Percentiles rank a stretch among this genome's conserved stretches.
phyloP scores from a whole-genome alignment of 2,888 invertebrate species.

The Pandemis cinnamomeana region DNA sequence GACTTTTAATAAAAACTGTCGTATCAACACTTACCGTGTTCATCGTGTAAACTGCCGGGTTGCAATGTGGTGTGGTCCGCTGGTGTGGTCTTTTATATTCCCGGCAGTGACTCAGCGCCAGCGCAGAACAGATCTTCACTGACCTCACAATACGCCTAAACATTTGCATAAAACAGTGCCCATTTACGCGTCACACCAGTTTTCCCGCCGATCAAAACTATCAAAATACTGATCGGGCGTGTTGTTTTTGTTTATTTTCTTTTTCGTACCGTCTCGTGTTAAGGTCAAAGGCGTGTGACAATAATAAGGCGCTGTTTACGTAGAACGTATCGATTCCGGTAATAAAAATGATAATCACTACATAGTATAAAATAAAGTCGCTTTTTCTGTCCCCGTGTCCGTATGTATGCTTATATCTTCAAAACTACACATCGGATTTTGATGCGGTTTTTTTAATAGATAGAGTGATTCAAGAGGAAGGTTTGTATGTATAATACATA shows the following conservation, averaged over 20 bases:
- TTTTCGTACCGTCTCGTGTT: background rate
- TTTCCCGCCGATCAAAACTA: background rate
- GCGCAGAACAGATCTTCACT: background rate
- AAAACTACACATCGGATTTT: too few species aligned
- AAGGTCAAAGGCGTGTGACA: background rate
- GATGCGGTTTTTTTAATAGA: too few species aligned
- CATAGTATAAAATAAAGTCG: too few species aligned
- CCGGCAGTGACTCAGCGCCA: slow-evolving; percentile 21
- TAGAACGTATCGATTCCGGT: background rate
- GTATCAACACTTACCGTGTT: slow-evolving; percentile 67
- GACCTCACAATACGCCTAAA: slow-evolving; percentile 6
- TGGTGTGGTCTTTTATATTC: slow-evolving; percentile 64
- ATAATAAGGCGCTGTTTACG: background rate
- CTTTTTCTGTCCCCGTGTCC: too few species aligned
- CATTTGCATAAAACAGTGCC: slow-evolving; percentile 2
- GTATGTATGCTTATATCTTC: too few species aligned
- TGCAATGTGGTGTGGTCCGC: slow-evolving; percentile 56
- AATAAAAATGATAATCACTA: background rate
- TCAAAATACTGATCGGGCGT: background rate
- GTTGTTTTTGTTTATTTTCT: background rate
- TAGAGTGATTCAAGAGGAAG: too few species aligned
- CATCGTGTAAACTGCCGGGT: slow-evolving; percentile 63
- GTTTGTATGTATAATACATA: too few species aligned
- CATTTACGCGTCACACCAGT: background rate
- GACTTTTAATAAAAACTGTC: slow-evolving; percentile 9